Evolutionary conservation across 1,140 invertebrate species (phyloP), one percentile per base, ranked within the genome.

Genomic region (Hestina assimilis): DNA sequence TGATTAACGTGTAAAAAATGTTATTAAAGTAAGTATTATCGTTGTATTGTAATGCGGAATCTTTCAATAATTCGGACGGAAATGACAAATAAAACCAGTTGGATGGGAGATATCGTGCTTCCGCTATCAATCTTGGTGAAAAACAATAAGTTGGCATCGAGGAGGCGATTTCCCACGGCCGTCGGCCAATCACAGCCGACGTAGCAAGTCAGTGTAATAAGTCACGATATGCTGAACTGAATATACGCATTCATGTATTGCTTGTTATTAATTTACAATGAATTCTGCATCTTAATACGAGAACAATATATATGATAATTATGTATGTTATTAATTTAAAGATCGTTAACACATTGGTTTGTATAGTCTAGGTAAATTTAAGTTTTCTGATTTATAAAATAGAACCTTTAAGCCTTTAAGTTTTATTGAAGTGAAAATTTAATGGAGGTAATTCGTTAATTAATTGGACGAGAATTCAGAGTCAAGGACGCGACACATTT

Each of bases 71-170:
- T 75, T 68, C 64, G 46, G 59, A 48, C 72, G 81, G 79, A 84
- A 74, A 78, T 85, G 75, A 74, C 70, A 65, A 76, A 79, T 77
- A 77, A 80, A 62, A 75, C 46, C 47, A 72, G 61, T 70, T 70
- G 47, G 64, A 73, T 60, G 60, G 62, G 59, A 69, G 66, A 68
- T 70, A 75, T 65, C 54, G 50, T 40, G 61, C 67, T 79, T 83
- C 80, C 80, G 77, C 80, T 72, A 80, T 86, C 67, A 78, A 86
- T 82, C 75, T 75, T 67, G 57, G 19, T 61, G 66, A 45, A 70
- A 72, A 75, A 83, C 71, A 80, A 82, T 79, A 61, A 66, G 52
- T 45, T 65, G 63, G 56, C 62, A 45, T 59, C 45, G 20, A 43
- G 35, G 38, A 55, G 59, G 63, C 59, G 46, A 60, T 59, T 68